These are phyloP conservation scores for Regulus satrapa DNA, from an alignment of 2,113 vertebrate genomes.

Conservation along the genomic window DNA sequence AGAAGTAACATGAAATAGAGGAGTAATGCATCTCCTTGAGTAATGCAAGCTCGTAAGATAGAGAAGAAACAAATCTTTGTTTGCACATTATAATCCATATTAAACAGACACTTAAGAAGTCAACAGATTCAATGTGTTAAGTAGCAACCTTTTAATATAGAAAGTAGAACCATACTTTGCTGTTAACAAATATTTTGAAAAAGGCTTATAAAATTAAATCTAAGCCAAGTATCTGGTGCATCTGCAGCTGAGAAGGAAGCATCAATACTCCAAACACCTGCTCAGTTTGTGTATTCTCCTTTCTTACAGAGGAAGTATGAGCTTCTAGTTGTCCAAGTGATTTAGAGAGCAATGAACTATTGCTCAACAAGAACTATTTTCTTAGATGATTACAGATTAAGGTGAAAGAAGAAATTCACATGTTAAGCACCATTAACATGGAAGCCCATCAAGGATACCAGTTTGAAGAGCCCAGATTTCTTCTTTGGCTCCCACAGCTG, in stretches of 20 bases:
- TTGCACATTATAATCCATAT: not conserved
- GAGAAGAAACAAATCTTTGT: slow-evolving; percentile 55
- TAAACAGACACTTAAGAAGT: slow-evolving; percentile 6
- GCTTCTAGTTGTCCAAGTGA: slow-evolving; percentile 58
- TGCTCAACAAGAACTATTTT: slow-evolving; percentile 54
- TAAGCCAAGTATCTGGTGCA: slow-evolving; percentile 26
- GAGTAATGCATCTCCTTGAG: slow-evolving; percentile 7
- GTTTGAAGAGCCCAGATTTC: not conserved
- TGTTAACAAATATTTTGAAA: slow-evolving; percentile 47
- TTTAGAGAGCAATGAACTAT: slow-evolving; percentile 49
- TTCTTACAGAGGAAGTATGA: slow-evolving; percentile 62
- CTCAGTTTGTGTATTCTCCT: slow-evolving; percentile 58
- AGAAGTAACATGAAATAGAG: not conserved
- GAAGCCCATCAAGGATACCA: slow-evolving; percentile 12
- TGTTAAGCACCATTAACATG: slow-evolving; percentile 37
- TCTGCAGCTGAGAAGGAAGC: slow-evolving; percentile 71
- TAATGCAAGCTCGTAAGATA: slow-evolving; percentile 19
- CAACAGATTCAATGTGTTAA: slow-evolving; percentile 2
- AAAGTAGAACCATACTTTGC: slow-evolving; percentile 37
- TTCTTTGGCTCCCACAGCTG: not conserved
- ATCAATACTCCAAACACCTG: slow-evolving; percentile 68
- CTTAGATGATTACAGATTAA: slow-evolving; percentile 43
- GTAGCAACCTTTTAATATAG: slow-evolving; percentile 51
- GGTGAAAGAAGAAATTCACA: slow-evolving; percentile 48
- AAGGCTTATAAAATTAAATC: slow-evolving; percentile 29